Evolutionary conservation across 2,113 vertebrate species (phyloP), one percentile per base, ranked within the genome.

Genomic region (Potamarius usumacintae): DNA sequence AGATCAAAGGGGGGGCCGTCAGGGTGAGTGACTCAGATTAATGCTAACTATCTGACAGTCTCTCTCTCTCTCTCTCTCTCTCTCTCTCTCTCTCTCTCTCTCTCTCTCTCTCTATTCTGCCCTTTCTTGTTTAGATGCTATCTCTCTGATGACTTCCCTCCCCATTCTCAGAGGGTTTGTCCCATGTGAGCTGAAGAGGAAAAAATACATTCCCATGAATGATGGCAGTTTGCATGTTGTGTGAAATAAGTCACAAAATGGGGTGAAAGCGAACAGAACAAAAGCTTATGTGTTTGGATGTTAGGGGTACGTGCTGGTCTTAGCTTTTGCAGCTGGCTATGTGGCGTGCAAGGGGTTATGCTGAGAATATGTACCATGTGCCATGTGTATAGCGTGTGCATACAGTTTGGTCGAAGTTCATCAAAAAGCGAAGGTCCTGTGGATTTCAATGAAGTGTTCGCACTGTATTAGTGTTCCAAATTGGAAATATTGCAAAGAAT

Each of bases 131-230:
- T 62, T 34, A 85, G 83, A 85, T 85, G 53, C 34, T 90, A 90
- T 92, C 91, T 90, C 65, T 81, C 84, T 90, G 87, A 90, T 90
- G 88, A 48, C 76, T 76, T 80, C 83, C 79, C 74, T 88, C 69
- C 65, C 55, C 79, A 53, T 83, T 85, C 85, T 84, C 89, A 88
- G 55, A 78, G 22, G 27, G 58, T 83, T 83, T 83, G 74, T 67
- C 81, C 57, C 81, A 86, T 86, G 72, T 80, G 84, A 78, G 82
- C 78, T 17, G 50, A 86, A 89, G 85, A 86, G 82, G 58, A 60
- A 34, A 85, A 74, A 83, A 87, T 84, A 89, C 87, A 87, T 92
- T 92, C 88, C 88, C 91, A 90, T 86, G 87, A 90, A 88, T 85
- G 8, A 58, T 87, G 42, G 67, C 85, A 48, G n/a, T 91, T 74